Evolutionary conservation across 2,888 invertebrate species (phyloP).

Genomic region (Malachius bipustulatus): DNA sequence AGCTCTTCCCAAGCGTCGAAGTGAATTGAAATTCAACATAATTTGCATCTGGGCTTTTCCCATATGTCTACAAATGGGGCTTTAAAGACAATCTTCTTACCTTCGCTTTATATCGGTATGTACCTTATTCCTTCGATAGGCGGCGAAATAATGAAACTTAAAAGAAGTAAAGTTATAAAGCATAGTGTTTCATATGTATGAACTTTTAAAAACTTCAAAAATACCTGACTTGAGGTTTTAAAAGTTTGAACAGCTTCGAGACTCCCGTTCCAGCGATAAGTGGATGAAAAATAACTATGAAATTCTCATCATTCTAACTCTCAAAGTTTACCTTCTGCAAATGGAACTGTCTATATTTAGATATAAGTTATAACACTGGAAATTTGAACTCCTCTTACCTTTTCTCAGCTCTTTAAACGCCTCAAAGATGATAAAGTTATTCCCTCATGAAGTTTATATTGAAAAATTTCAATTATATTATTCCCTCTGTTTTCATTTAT

Average conservation of each 20-base stretch:
- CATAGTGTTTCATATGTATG: conserved; percentile 6
- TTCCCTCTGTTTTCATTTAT: no score
- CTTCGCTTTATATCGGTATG: no score
- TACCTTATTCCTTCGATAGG: no score
- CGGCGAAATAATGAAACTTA: background rate
- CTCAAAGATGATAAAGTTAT: no score
- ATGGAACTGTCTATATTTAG: no score
- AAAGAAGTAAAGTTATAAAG: conserved; percentile 5
- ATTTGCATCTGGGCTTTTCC: background rate
- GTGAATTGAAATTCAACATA: background rate
- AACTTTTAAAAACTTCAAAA: conserved; percentile 1
- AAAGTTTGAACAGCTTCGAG: background rate
- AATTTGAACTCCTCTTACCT: no score
- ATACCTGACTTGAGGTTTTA: conserved; percentile 3
- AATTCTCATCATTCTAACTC: background rate
- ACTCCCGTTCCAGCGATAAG: conserved; percentile 3
- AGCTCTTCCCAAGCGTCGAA: no score
- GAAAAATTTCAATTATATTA: no score
- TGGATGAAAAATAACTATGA: conserved; percentile 2
- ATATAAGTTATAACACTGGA: no score
- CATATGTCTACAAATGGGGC: background rate
- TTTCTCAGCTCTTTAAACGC: no score
- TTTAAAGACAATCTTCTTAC: background rate
- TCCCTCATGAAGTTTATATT: no score
- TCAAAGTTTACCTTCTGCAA: no score